Evolutionary conservation across 92 coral and sea anemone genomes (phyloP).

Genomic region (Porites rus): DNA sequence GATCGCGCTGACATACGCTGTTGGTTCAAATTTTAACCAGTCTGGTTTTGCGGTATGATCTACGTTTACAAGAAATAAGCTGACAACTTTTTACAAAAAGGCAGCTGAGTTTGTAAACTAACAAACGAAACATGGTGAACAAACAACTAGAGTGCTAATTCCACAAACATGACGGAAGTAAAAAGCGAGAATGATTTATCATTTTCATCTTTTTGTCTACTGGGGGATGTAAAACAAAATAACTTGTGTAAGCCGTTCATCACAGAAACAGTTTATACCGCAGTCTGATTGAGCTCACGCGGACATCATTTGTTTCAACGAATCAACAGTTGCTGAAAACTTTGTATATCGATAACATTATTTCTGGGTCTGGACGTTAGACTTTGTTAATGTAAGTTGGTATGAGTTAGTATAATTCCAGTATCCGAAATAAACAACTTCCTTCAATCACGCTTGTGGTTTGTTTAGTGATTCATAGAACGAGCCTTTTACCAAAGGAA

Average conservation of each 20-base stretch:
- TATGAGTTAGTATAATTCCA: background rate
- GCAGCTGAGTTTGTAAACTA: background rate
- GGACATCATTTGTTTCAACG: no score
- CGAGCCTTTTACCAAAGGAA: background rate
- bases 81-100: background rate
- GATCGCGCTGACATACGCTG: background rate
- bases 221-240: background rate
- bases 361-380: background rate
- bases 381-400: slow-evolving; percentile 3
- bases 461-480: background rate
- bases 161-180: background rate
- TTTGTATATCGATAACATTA: background rate
- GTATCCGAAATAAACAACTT: slow-evolving; percentile 10
- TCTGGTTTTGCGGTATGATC: no score
- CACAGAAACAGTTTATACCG: background rate
- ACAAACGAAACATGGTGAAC: no score
- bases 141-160: no score
- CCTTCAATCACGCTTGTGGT: background rate
- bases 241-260: background rate
- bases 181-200: background rate
- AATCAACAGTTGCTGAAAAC: background rate
- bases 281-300: background rate
- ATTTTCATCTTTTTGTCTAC: background rate
- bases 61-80: background rate
- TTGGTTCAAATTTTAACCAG: background rate